Conservation (phyloP, 2,113 vertebrate species). For the Nipponia nippon region DNA sequence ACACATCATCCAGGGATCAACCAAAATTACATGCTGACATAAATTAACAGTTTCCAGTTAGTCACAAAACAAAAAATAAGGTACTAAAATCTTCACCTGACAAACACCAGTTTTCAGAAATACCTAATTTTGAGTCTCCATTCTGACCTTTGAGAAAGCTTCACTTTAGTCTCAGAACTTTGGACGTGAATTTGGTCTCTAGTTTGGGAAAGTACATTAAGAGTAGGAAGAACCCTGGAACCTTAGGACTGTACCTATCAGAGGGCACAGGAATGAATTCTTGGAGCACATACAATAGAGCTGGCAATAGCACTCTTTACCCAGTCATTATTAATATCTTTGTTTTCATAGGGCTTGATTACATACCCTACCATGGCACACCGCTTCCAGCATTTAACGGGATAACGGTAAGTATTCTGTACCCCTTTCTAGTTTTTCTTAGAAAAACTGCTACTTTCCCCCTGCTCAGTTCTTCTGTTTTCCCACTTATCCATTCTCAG, state of each 20-base stretch:
- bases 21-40: not conserved
- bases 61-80: not conserved
- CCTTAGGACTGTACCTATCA: not conserved
- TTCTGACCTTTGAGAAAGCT: not conserved
- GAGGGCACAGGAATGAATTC: not conserved
- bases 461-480: not conserved
- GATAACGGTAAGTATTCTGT: not conserved
- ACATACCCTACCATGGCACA: accelerated
- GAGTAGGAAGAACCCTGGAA: not conserved
- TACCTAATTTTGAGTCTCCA: not conserved
- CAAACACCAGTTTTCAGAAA: not conserved
- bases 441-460: not conserved
- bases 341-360: not conserved
- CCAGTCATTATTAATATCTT: not conserved
- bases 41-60: accelerated
- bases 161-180: not conserved
- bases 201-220: not conserved
- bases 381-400: accelerated
- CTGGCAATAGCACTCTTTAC: not conserved
- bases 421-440: not conserved
- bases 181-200: not conserved
- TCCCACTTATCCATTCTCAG: not conserved
- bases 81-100: not conserved
- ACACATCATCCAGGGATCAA: not conserved
- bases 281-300: not conserved